A percentile compares a stretch with the other conserved stretches of the same genome.
These are phyloP conservation scores for Amblyteles armatorius DNA, from an alignment of 2,888 invertebrate species.

Conservation along the genomic window DNA sequence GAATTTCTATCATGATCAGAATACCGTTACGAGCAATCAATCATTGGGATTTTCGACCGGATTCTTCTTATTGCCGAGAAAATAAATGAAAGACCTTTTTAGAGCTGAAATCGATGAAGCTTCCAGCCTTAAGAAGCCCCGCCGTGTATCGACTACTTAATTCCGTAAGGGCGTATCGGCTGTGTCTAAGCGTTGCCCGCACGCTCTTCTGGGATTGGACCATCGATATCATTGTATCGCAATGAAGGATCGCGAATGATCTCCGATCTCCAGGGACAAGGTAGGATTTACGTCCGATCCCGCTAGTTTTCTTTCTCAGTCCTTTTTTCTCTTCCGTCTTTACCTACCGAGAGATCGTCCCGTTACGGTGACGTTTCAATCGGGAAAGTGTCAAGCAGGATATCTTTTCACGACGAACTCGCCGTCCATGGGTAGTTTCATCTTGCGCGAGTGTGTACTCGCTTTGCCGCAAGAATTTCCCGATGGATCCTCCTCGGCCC, in stretches of 20 bases:
- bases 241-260: conserved; percentile 24
- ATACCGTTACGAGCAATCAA: neutral
- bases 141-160: neutral
- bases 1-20: neutral
- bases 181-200: neutral
- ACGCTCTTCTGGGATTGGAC: neutral
- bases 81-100: neutral
- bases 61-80: neutral
- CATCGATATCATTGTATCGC: conserved; percentile 19
- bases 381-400: conserved; percentile 73
- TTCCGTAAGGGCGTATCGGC: neutral
- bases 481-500: conserved; percentile 8
- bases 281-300: conserved; percentile 56
- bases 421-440: conserved; percentile 7
- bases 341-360: conserved; percentile 40
- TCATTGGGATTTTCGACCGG: neutral
- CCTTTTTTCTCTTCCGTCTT: conserved; percentile 14
- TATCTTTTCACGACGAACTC: conserved; percentile 59
- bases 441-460: neutral
- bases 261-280: conserved; percentile 48
- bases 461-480: conserved; percentile 18
- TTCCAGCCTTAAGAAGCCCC: neutral
- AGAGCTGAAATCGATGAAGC: neutral
- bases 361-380: conserved; percentile 73
- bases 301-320: conserved; percentile 9